Evolutionary conservation across 1,140 invertebrate genomes (phyloP), one percentile per base, ranked within the genome.

Genomic region (Sarcophaga peregrina): DNA sequence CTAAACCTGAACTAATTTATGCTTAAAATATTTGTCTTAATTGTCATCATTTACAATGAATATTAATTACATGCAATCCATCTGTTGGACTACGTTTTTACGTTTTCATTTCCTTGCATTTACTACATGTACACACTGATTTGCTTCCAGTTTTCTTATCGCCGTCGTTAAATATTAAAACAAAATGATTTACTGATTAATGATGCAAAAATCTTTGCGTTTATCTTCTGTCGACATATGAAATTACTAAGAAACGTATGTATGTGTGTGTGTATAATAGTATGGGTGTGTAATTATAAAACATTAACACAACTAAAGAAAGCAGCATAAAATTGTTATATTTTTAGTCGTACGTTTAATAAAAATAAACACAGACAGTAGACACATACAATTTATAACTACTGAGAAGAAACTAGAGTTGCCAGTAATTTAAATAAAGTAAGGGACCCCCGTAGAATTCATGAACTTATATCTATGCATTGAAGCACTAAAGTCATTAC

Each of bases 321-420:
- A 76, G 48, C 74, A 20, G n/a, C 74, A 76, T 76, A 17, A 76
- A 76, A 50, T 50, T 76, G 74, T 50, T 76, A 48, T 76, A 50
- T 50, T 76, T 76, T 76, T 76, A 76, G 74, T 47, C 74, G 74
- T 48, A 48, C 46, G 74, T 50, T 76, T 76, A 76, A 76, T n/a
- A n/a, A n/a, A n/a, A n/a, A n/a, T 76, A 76, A 76, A 76, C 74
- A 76, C 74, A 47, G 50, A 47, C 74, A 17, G 13, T 13, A 76
- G 74, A 48, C n/a, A n/a, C 74, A 76, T 76, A 47, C 74, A 76
- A 76, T 76, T 75, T 54, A 54, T 54, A 54, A 10, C 10, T 10
- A 54, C n/a, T 10, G 58, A 7, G n/a, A 17, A 62, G 8, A 50
- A 50, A 8, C 6, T 4, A 17, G 58, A 8, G 58, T 62, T 62